phyloP scores from a whole-genome alignment of 2,888 invertebrate species.

The Drosophila diplacantha region DNA sequence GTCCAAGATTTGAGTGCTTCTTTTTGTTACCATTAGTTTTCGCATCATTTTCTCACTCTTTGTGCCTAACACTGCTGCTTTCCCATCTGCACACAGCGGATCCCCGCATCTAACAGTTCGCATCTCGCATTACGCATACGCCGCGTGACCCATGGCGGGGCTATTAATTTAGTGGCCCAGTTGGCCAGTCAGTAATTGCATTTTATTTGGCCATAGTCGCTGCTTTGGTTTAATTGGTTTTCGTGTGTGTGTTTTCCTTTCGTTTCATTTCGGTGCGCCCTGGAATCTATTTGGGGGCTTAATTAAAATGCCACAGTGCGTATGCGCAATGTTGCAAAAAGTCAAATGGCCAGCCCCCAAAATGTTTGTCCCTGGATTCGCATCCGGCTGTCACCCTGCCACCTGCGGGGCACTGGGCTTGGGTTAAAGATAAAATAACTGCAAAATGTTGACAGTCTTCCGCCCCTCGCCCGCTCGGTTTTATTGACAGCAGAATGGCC shows the following conservation, averaged over 20 bases:
- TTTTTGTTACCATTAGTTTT: rapidly evolving
- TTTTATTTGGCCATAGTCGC: conserved; percentile 56
- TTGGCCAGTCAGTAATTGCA: conserved; percentile 56
- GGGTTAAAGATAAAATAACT: conserved; percentile 61
- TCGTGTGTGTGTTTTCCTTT: conserved; percentile 29
- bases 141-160: conserved; percentile 39
- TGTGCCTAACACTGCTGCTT: conserved; percentile 14
- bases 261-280: conserved; percentile 41
- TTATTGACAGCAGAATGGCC: conserved; percentile 67
- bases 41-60: background rate
- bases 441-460: conserved; percentile 64
- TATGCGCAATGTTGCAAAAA: conserved; percentile 63
- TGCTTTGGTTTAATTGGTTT: conserved; percentile 68
- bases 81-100: conserved; percentile 1
- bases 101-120: conserved; percentile 1
- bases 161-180: conserved; percentile 67
- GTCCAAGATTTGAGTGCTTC: rapidly evolving
- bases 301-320: conserved; percentile 70
- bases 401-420: conserved; percentile 15
- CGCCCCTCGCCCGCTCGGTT: conserved; percentile 31
- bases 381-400: conserved; percentile 14
- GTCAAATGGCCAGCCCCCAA: conserved; percentile 50
- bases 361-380: conserved; percentile 45
- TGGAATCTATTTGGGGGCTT: conserved; percentile 62
- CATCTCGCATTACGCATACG: conserved; percentile 62